A percentile compares a stretch with the other conserved stretches of the same genome.
Conservation (phyloP, 2,888 invertebrate species). For the Limnephilus auricula region DNA sequence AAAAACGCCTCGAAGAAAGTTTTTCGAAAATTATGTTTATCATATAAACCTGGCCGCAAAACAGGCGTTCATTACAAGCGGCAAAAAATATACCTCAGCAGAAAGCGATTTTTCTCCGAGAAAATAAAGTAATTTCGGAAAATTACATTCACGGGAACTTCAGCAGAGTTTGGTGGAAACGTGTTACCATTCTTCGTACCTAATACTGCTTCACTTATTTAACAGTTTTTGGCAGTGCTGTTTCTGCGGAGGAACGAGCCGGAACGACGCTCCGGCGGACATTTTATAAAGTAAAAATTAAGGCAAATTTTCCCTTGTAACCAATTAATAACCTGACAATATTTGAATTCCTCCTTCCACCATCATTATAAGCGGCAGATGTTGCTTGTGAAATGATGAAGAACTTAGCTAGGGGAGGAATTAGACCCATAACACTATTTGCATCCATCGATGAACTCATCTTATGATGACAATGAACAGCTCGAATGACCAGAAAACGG, state of each 20-base stretch:
- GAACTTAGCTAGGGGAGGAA: too few species aligned
- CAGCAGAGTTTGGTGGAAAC: not conserved
- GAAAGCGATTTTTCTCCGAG: constrained; percentile 6
- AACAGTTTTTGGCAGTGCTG: not conserved
- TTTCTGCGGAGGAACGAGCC: not conserved
- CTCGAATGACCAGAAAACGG: too few species aligned
- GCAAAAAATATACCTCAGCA: not conserved
- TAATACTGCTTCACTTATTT: constrained; percentile 3
- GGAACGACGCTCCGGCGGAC: not conserved
- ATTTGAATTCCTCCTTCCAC: too few species aligned
- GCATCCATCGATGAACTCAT: too few species aligned
- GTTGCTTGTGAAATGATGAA: too few species aligned
- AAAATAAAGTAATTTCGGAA: constrained; percentile 7
- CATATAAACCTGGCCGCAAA: constrained; percentile 4
- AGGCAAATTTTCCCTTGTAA: too few species aligned
- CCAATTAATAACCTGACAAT: too few species aligned
- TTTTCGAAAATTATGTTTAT: not conserved
- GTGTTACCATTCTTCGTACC: not conserved
- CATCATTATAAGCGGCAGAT: too few species aligned
- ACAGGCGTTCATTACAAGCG: constrained; percentile 6
- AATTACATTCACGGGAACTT: not conserved
- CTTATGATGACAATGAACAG: too few species aligned
- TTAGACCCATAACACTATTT: too few species aligned
- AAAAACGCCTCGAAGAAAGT: not conserved
- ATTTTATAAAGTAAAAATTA: too few species aligned